Conservation (phyloP, 2,113 vertebrate species). For the Nycticorax nycticorax region DNA sequence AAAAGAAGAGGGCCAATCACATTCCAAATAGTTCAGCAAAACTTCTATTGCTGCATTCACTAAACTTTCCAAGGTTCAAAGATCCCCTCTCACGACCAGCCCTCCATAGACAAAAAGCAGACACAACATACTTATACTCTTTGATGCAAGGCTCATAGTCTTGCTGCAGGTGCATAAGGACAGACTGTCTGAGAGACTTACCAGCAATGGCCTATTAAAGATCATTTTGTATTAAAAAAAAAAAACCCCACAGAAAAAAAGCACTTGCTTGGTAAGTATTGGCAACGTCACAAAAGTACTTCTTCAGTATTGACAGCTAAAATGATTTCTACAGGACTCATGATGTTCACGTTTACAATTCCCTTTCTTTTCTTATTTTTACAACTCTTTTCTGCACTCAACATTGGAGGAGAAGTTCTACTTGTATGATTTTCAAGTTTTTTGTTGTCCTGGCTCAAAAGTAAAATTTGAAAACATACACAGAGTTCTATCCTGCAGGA, state of each 20-base stretch:
- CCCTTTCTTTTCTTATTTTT: not conserved
- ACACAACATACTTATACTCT: not conserved
- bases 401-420: not conserved
- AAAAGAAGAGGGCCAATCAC: not conserved
- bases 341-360: not conserved
- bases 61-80: not conserved
- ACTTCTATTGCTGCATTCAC: not conserved
- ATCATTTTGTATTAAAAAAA: not conserved
- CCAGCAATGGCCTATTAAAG: not conserved
- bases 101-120: not conserved
- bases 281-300: not conserved
- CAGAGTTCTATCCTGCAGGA: not conserved
- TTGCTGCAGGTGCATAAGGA: not conserved
- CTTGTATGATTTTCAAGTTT: not conserved
- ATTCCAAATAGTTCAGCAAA: not conserved
- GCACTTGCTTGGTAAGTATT: rapidly evolving
- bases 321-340: not conserved
- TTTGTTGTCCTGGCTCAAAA: not conserved
- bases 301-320: not conserved
- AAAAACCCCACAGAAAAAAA: not conserved
- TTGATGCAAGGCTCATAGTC: not conserved
- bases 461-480: not conserved
- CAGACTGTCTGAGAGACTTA: not conserved
- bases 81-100: not conserved
- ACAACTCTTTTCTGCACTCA: not conserved